phyloP scores from a whole-genome alignment of 2,797 vertebrate species.

The Basileuterus tristriatus region DNA sequence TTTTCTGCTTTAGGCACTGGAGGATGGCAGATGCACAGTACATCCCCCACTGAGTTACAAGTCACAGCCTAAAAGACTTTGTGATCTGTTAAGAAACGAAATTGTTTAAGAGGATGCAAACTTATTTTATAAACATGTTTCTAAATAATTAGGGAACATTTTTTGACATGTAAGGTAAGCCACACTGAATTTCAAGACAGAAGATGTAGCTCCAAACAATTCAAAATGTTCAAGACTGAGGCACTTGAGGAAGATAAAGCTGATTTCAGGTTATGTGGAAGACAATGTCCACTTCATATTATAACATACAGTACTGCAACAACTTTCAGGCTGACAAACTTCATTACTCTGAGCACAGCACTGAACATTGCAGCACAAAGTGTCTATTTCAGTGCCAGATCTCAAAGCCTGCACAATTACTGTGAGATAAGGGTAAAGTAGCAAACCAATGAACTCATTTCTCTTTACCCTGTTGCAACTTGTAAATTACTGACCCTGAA shows the following conservation, averaged over 20 bases:
- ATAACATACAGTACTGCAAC: accelerated
- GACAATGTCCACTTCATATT: not conserved
- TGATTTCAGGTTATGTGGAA: not conserved
- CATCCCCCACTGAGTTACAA: not conserved
- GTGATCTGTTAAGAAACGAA: not conserved
- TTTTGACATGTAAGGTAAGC: not conserved
- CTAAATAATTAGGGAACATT: not conserved
- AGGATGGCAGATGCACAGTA: not conserved
- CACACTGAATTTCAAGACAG: not conserved
- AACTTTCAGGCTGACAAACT: not conserved
- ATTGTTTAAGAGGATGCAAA: not conserved
- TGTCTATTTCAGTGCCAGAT: not conserved
- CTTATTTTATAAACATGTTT: not conserved
- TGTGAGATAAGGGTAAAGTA: not conserved
- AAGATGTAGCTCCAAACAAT: not conserved
- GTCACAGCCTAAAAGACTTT: not conserved
- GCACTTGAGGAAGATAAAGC: not conserved
- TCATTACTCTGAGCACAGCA: no score
- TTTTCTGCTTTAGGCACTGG: not conserved
- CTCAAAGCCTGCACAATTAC: not conserved
- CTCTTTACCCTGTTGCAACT: not conserved
- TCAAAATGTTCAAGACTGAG: not conserved
- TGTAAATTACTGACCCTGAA: not conserved
- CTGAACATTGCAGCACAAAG: accelerated
- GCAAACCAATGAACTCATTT: not conserved